These are phyloP conservation scores for Drosophila mulleri DNA, from an alignment of 2,888 invertebrate genomes.

Conservation along the genomic window DNA sequence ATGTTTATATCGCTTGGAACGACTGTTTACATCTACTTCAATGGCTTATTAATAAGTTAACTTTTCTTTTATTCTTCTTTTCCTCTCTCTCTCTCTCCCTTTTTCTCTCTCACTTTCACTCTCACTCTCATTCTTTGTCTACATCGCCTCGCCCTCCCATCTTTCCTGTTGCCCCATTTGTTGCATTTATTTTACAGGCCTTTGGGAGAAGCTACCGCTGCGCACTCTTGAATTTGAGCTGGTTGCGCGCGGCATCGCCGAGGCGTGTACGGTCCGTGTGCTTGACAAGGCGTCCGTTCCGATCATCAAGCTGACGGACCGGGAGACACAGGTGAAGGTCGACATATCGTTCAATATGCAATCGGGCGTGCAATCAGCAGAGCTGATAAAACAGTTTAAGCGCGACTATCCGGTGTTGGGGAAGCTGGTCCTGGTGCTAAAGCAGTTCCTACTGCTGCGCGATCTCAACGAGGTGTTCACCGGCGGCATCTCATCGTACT, in stretches of 20 bases:
- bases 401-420: conserved; percentile 95
- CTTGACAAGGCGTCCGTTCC: conserved; percentile 99
- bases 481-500: conserved; percentile 99
- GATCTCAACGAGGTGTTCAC: conserved; percentile 99
- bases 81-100: neutral
- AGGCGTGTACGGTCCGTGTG: conserved; percentile 96
- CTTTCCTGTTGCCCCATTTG: neutral
- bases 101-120: neutral
- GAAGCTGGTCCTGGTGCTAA: conserved; percentile 97
- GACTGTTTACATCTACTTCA: neutral
- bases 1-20: neutral
- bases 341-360: conserved; percentile 99
- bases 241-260: conserved; percentile 94
- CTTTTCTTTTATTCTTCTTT: neutral
- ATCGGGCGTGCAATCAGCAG: conserved; percentile 98
- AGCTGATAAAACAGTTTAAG: conserved; percentile 96
- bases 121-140: neutral
- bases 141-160: neutral
- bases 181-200: conserved; percentile 80
- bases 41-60: neutral
- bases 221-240: conserved; percentile 96
- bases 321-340: conserved; percentile 92
- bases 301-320: conserved; percentile 98
- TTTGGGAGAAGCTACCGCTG: conserved; percentile 96
- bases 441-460: conserved; percentile 98